Base-by-base conservation (phyloP, 2,113 vertebrate species). In the Nyctibius bracteatus region DNA sequence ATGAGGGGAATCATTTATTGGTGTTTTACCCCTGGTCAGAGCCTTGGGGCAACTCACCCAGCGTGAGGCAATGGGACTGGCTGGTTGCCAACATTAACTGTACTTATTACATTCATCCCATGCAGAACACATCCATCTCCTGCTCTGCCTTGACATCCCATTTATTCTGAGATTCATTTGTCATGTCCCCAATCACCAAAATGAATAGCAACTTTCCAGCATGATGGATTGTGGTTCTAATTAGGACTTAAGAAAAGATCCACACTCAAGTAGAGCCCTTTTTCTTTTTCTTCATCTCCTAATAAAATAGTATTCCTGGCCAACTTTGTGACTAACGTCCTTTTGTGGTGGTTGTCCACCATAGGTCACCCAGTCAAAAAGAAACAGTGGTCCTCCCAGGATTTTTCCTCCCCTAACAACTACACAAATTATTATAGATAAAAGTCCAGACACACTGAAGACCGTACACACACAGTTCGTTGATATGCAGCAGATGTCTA, bases 131-230 rank as follows among this genome's bases (percentile, higher is more conserved):
- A 99, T 99, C 98, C 98, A 99, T 99, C 98, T 99, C 98, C 97
- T 97, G 98, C 98, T 98, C 95, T 86, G 91, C 80, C 81, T 98
- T 98, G 98, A 99, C 98, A 98, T 98, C 97, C 98, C 97, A 98
- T 98, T 99, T 99, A 99, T 99, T 98, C 98, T 94, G 81, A 98
- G 98, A 98, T 98, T 98, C 99, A 99, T 99, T 99, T 99, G 98
- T 99, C 98, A 99, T 99, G 98, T 99, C 98, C 97, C 98, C 98
- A 98, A 98, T 98, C 98, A 98, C 98, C 95, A 97, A 97, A 98
- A 99, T 99, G 98, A 99, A 99, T 98, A 98, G 98, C 98, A 98
- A 98, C 87, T 96, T 97, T 97, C 96, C 96, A 97, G 97, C 92
- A 97, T 99, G 98, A 99, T 99, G 98, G 98, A 99, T 99, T 98